These are phyloP conservation scores for Frankliniella intonsa DNA, from an alignment of 2,888 invertebrate genomes.

Conservation along the genomic window DNA sequence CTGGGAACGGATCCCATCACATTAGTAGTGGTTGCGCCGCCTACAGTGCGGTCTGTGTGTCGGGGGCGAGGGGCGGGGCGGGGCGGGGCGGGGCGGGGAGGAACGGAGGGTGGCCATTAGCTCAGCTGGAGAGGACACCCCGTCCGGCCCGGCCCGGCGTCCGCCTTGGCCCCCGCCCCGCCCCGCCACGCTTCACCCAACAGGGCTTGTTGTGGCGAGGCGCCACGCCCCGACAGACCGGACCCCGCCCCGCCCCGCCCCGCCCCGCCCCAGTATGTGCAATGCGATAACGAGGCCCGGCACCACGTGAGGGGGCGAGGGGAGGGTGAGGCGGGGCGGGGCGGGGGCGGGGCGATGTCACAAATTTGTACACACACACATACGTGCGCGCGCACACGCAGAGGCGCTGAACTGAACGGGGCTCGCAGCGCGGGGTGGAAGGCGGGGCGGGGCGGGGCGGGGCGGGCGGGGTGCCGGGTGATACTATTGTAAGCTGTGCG, in stretches of 20 bases:
- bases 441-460: too few relatives aligned
- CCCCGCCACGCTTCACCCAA: neutral
- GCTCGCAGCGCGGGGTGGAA: too few relatives aligned
- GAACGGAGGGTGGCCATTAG: neutral
- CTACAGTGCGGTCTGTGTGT: neutral
- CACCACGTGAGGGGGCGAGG: neutral
- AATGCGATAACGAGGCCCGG: neutral
- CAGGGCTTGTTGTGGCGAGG: too few relatives aligned
- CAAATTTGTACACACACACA: too few relatives aligned
- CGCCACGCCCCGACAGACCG: neutral
- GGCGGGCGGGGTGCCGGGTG: too few relatives aligned
- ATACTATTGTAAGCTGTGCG: too few relatives aligned
- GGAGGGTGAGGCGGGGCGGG: neutral
- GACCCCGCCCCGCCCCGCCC: neutral
- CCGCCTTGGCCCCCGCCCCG: neutral
- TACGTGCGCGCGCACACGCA: too few relatives aligned
- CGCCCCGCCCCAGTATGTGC: neutral
- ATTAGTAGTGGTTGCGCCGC: conserved; percentile 15
- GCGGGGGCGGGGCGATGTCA: neutral
- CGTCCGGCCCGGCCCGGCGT: neutral
- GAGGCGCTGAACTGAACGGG: too few relatives aligned
- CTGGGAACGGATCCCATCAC: conserved; percentile 15
- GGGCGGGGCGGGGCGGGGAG: neutral
- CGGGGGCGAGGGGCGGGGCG: neutral
- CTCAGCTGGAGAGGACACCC: neutral